These are phyloP conservation scores for Ectemnius lituratus DNA, from an alignment of 2,888 invertebrate genomes.

Conservation along the genomic window DNA sequence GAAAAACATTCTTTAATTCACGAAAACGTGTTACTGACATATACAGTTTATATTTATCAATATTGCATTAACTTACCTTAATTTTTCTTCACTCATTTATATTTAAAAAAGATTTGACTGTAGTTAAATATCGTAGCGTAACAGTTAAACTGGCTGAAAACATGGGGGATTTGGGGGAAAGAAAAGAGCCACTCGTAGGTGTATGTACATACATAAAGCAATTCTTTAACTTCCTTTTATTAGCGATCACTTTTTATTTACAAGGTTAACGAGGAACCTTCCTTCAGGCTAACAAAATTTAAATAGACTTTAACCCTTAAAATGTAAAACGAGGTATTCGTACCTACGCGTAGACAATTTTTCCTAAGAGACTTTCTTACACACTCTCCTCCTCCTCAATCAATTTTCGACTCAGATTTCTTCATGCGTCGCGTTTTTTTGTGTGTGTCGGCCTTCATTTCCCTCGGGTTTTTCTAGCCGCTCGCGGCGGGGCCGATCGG, in stretches of 20 bases:
- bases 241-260: conserved; percentile 29
- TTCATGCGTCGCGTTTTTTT: not conserved
- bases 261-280: conserved; percentile 24
- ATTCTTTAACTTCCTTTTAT: conserved; percentile 20
- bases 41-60: no score
- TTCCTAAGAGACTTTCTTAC: not conserved
- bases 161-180: no score
- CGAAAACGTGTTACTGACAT: no score
- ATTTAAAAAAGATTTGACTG: no score
- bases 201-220: conserved; percentile 10
- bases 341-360: conserved; percentile 5
- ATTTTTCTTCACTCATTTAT: no score
- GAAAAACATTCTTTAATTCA: no score
- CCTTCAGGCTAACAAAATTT: conserved; percentile 13
- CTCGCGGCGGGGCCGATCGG: no score
- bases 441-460: not conserved
- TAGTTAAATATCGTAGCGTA: no score
- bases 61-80: no score
- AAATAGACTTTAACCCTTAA: conserved; percentile 6
- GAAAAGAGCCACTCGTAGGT: not conserved
- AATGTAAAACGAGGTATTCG: conserved; percentile 13
- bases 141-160: no score
- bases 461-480: no score
- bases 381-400: not conserved
- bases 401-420: no score